Percentiles rank a stretch among this genome's conserved stretches.
Evolutionary conservation across 2,113 vertebrate genomes (phyloP).

Genomic region (Lichenostomus cassidix): DNA sequence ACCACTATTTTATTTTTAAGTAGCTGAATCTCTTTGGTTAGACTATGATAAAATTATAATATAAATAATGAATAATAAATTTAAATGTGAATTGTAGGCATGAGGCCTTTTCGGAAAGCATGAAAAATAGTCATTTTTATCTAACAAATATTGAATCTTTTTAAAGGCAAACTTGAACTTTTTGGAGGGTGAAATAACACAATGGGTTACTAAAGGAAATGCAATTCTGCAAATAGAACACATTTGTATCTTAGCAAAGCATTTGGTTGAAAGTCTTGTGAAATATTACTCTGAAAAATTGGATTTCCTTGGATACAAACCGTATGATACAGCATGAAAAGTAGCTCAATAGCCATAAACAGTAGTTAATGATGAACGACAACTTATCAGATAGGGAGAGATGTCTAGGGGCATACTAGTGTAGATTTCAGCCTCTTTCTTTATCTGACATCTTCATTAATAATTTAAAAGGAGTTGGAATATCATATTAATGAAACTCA

Average conservation of each 20-base stretch:
- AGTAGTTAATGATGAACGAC: conserved; percentile 61
- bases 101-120: background rate
- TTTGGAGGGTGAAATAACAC: background rate
- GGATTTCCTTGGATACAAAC: conserved; percentile 52
- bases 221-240: background rate
- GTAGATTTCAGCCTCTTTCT: background rate
- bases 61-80: background rate
- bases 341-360: conserved; percentile 56
- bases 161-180: background rate
- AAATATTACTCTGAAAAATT: conserved; percentile 61
- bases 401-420: background rate
- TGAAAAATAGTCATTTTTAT: background rate
- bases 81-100: background rate
- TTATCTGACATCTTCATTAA: conserved; percentile 63
- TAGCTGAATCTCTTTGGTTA: background rate
- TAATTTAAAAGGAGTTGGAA: conserved; percentile 26
- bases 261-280: background rate
- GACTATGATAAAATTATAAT: background rate
- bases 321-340: conserved; percentile 49
- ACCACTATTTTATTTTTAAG: background rate
- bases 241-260: background rate
- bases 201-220: background rate
- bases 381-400: conserved; percentile 34
- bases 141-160: background rate
- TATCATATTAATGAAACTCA: conserved; percentile 36